These are phyloP conservation scores for Micromys minutus DNA, from an alignment of 2,113 vertebrate genomes.

Conservation along the genomic window DNA sequence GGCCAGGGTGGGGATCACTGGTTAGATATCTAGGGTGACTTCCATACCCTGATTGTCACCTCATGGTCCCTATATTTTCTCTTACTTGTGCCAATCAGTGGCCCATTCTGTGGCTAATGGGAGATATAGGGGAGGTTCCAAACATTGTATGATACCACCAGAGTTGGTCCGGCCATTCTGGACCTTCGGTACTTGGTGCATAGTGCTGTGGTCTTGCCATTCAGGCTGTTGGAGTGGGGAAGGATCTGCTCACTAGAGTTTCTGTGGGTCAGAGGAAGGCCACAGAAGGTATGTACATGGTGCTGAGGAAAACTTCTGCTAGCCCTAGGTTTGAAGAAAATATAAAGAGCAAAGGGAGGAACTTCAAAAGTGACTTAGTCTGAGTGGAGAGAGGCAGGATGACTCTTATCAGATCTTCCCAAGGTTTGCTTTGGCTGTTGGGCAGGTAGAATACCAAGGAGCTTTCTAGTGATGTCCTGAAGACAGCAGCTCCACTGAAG, in stretches of 20 bases:
- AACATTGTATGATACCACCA: not conserved
- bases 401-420: not conserved
- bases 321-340: not conserved
- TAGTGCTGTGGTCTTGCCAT: not conserved
- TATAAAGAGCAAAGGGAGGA: not conserved
- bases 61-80: not conserved
- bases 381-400: not conserved
- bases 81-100: not conserved
- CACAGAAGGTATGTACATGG: not conserved
- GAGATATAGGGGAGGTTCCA: not conserved
- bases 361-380: not conserved
- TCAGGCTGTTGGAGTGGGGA: not conserved
- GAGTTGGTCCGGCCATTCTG: not conserved
- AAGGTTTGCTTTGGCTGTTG: not conserved
- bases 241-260: not conserved
- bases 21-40: not conserved
- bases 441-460: not conserved
- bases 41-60: not conserved
- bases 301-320: not conserved
- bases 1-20: not conserved
- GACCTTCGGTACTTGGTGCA: not conserved
- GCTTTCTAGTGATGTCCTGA: not conserved
- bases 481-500: not conserved
- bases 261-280: not conserved
- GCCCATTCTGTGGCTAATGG: not conserved